phyloP scores from a whole-genome alignment of 2,797 vertebrate genomes.

The Cryptoprocta ferox region DNA sequence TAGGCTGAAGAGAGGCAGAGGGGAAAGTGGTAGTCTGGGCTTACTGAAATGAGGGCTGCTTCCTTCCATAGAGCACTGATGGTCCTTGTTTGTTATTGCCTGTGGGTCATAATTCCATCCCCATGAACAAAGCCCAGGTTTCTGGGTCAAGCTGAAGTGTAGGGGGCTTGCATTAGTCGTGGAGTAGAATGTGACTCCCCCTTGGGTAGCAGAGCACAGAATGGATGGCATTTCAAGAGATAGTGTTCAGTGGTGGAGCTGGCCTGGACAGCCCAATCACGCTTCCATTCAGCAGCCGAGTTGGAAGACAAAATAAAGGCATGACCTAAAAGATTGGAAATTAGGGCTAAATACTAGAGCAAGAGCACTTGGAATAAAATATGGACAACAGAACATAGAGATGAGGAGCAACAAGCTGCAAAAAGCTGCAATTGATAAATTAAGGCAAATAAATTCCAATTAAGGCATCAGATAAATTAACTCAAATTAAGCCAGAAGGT shows the following conservation, averaged over 20 bases:
- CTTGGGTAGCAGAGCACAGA: background rate
- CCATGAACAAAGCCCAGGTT: background rate
- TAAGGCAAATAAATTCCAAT: constrained; percentile 24
- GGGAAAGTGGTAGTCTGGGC: background rate
- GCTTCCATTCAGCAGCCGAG: background rate
- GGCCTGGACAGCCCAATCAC: background rate
- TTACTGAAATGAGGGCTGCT: background rate
- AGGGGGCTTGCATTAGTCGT: background rate
- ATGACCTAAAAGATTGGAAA: background rate
- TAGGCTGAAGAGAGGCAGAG: background rate
- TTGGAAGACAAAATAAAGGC: background rate
- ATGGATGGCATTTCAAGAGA: constrained; percentile 38
- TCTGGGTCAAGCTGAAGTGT: constrained; percentile 13
- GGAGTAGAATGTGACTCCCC: background rate
- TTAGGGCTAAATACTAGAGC: background rate
- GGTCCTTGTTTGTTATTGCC: background rate
- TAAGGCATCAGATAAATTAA: background rate
- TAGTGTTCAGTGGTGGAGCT: background rate
- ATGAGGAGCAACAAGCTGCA: background rate
- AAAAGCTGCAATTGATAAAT: background rate
- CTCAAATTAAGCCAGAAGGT: background rate
- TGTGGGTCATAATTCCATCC: background rate
- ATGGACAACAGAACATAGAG: background rate
- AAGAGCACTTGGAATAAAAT: background rate
- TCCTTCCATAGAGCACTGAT: background rate